A percentile compares a stretch with the other conserved stretches of the same genome.
Evolutionary conservation across 2,113 vertebrate species (phyloP).

Genomic region (Nyctereutes procyonoides): DNA sequence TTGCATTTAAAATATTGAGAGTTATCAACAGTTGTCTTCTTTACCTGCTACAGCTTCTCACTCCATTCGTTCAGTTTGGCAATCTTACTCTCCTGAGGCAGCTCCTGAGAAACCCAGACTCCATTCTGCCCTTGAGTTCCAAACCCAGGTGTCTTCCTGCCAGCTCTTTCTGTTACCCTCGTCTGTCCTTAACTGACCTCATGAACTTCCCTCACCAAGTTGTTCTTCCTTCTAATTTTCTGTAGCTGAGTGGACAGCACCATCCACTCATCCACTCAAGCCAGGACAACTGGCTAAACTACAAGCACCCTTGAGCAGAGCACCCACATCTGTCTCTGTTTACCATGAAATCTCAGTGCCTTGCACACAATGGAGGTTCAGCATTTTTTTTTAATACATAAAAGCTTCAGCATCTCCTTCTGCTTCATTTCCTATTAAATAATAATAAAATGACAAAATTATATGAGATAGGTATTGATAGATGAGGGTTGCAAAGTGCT

Average conservation of each 20-base stretch:
- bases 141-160: not conserved
- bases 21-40: not conserved
- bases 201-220: not conserved
- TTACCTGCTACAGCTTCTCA: not conserved
- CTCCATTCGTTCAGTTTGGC: not conserved
- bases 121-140: not conserved
- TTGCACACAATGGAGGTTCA: not conserved
- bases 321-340: not conserved
- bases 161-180: not conserved
- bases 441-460: slow-evolving; percentile 17
- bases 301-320: rapidly evolving
- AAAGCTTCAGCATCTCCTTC: not conserved
- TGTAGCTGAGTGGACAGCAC: not conserved
- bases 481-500: not conserved
- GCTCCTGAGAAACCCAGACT: no score
- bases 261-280: not conserved
- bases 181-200: not conserved
- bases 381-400: not conserved
- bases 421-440: not conserved
- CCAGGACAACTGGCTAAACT: not conserved
- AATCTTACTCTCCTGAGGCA: not conserved
- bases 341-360: not conserved
- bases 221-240: not conserved
- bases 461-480: not conserved
- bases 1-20: not conserved